These are phyloP conservation scores for Microtus richardsoni DNA, from an alignment of 2,113 vertebrate species.

Conservation along the genomic window DNA sequence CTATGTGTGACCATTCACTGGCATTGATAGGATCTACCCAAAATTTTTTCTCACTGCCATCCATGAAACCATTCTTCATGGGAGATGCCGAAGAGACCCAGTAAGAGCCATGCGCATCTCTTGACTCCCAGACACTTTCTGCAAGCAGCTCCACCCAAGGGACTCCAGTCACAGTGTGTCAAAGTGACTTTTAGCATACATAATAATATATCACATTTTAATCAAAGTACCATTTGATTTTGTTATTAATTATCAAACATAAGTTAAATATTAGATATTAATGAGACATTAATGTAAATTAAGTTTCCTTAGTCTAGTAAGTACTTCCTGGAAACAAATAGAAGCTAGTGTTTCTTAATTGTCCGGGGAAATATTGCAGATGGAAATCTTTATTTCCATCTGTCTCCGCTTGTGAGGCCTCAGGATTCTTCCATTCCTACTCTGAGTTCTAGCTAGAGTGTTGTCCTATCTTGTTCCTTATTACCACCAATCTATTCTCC, in stretches of 20 bases:
- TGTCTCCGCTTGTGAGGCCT: background rate
- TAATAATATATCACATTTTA: background rate
- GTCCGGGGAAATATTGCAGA: background rate
- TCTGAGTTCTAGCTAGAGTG: background rate
- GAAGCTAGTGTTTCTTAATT: background rate
- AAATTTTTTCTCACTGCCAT: background rate
- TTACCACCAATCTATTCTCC: background rate
- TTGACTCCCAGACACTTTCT: background rate
- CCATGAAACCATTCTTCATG: background rate
- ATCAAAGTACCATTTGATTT: background rate
- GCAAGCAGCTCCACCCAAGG: background rate
- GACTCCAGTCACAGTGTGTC: background rate
- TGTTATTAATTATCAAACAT: background rate
- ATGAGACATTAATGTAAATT: background rate
- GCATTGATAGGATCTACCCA: background rate
- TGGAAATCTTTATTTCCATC: background rate
- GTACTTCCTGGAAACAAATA: background rate
- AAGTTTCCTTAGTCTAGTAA: background rate
- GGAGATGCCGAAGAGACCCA: background rate
- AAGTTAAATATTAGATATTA: background rate
- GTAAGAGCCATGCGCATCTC: background rate
- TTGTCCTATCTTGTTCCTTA: no score
- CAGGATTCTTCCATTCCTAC: background rate
- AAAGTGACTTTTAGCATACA: background rate
- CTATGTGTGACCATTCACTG: background rate